Percentiles rank a stretch among this genome's conserved stretches.
Evolutionary conservation across 2,113 vertebrate species (phyloP).

Genomic region (Centropristis striata): DNA sequence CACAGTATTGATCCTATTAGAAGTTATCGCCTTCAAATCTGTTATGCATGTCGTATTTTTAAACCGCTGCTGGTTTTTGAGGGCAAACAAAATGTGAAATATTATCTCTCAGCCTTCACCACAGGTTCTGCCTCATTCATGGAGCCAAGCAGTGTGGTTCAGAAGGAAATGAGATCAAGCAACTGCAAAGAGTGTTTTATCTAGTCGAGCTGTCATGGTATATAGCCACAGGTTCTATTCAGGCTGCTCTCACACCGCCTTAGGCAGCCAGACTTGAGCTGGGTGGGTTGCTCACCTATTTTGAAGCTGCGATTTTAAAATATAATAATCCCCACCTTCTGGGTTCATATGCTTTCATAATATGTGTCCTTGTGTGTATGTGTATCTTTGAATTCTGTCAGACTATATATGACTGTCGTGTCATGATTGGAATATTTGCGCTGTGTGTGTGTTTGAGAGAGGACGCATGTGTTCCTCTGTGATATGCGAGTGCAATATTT

Average conservation of each 20-base stretch:
- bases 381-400: conserved; percentile 20
- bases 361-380: not conserved
- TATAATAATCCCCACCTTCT: conserved; percentile 47
- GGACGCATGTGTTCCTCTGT: not conserved
- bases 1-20: conserved; percentile 20
- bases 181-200: conserved; percentile 66
- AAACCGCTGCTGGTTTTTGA: conserved; percentile 34
- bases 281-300: conserved; percentile 51
- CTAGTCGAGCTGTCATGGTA: conserved; percentile 57
- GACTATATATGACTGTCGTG: conserved; percentile 21
- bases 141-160: conserved; percentile 42
- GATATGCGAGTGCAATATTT: conserved; percentile 13
- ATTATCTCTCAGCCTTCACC: conserved; percentile 42
- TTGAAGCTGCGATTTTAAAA: conserved; percentile 51
- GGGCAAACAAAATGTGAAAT: conserved; percentile 36
- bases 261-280: conserved; percentile 59
- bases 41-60: not conserved
- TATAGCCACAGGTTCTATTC: conserved; percentile 57
- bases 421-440: conserved; percentile 6
- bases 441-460: not conserved
- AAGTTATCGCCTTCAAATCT: conserved; percentile 21
- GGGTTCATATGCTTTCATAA: conserved; percentile 27
- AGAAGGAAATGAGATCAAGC: conserved; percentile 67
- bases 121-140: conserved; percentile 31
- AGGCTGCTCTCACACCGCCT: conserved; percentile 41